These are phyloP conservation scores for Zelleria hepariella DNA, from an alignment of 2,888 invertebrate genomes.

Conservation along the genomic window DNA sequence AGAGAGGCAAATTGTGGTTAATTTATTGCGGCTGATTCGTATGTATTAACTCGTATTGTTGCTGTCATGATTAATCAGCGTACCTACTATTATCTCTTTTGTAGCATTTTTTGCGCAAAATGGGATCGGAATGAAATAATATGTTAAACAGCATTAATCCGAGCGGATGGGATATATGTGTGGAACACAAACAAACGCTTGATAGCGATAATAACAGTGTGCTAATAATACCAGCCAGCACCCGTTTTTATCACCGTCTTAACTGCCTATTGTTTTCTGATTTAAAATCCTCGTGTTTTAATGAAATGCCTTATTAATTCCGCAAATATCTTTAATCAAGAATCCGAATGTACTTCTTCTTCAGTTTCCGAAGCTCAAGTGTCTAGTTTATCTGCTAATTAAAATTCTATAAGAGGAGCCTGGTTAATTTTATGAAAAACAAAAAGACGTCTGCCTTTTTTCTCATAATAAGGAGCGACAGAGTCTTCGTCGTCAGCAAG, in stretches of 20 bases:
- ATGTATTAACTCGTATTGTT: neutral
- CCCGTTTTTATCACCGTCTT: neutral
- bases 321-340: neutral
- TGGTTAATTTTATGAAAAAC: neutral
- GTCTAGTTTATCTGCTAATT: neutral
- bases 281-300: neutral
- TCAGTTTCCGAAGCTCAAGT: neutral
- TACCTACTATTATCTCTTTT: neutral
- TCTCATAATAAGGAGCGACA: neutral
- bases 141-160: neutral
- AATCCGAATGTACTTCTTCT: neutral
- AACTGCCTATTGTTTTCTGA: neutral
- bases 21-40: neutral
- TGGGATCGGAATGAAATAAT: neutral
- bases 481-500: conserved; percentile 15
- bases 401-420: neutral
- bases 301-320: neutral
- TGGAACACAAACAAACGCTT: neutral
- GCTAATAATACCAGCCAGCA: neutral
- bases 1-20: neutral
- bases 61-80: neutral
- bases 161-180: neutral
- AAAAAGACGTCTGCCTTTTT: neutral
- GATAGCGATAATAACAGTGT: neutral
- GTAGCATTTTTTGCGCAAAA: neutral